Evolutionary conservation across 2,888 invertebrate genomes (phyloP), one percentile per base, ranked within the genome.

Genomic region (Nomada ferruginata): DNA sequence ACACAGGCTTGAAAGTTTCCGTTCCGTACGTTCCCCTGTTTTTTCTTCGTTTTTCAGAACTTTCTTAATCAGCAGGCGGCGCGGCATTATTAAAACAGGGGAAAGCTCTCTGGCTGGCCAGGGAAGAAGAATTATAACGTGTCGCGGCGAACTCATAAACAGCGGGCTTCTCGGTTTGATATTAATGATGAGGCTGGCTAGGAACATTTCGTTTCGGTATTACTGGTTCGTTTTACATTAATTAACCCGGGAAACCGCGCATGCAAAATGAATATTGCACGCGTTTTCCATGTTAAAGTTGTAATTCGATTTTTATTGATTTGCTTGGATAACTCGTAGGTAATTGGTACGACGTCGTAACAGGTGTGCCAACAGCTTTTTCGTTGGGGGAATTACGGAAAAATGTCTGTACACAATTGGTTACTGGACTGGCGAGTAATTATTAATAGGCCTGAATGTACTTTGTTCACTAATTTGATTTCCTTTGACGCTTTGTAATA

Each of bases 211-310:
- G 20, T 20, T 9, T n/a, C 13, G 26, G 29, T 50, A 61, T 9
- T 44, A 59, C 55, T 7, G 52, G 61, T 1, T 44, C 36, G 26
- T 64, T 76, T 73, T 64, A 42, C 50, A 15, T 23, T 36, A 69
- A 79, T 79, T 79, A 79, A 79, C 63, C 7, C 29, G n/a, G 18
- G 23, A 64, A 59, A 7, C 29, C 23, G 47, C 9, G 57, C 29
- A 18, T 4, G 60, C 11, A n/a, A 50, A 68, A 63, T 50, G 66
- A 50, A 68, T 18, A 69, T 76, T 42, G 68, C 55, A 2, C 26
- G 55, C 26, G 26, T 26, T 26, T 26, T 26, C 26, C 26, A 26
- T 26, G 18, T 69, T 63, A 20, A 11, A 18, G 50, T 53, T 42
- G 50, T 23, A 7, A 55, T n/a, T 36, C 26, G 47, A 29, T 5